These are phyloP conservation scores for Morone saxatilis DNA, from an alignment of 2,113 vertebrate genomes.

Conservation along the genomic window DNA sequence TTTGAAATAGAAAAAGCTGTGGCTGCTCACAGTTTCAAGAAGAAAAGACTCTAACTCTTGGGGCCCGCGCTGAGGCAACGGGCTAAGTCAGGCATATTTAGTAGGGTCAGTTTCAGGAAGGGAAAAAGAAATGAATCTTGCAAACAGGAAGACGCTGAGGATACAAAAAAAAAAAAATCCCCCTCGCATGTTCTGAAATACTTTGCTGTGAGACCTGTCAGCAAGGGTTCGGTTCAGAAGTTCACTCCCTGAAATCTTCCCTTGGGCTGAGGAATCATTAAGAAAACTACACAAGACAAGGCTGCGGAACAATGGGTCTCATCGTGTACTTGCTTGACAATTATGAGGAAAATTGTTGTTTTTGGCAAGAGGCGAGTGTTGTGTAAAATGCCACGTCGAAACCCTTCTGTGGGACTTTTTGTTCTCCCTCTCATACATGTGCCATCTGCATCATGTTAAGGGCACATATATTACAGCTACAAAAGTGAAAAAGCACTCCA, in stretches of 20 bases:
- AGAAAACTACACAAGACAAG: slow-evolving; percentile 26
- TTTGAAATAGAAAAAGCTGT: slow-evolving; percentile 84
- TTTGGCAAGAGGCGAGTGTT: slow-evolving; percentile 40
- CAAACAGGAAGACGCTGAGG: slow-evolving; percentile 78
- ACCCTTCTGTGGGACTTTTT: slow-evolving; percentile 31
- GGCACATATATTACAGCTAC: slow-evolving; percentile 20
- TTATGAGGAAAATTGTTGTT: slow-evolving; percentile 62
- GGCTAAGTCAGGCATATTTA: slow-evolving; percentile 53
- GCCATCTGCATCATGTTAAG: slow-evolving; percentile 46
- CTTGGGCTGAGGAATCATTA: slow-evolving; percentile 48
- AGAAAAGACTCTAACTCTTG: slow-evolving; percentile 39
- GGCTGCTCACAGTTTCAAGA: slow-evolving; percentile 61
- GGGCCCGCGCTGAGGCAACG: slow-evolving; percentile 39
- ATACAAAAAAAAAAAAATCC: slow-evolving; percentile 54
- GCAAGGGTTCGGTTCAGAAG: slow-evolving; percentile 67
- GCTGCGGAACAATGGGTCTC: slow-evolving; percentile 50
- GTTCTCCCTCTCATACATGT: slow-evolving; percentile 34
- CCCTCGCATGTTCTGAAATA: slow-evolving; percentile 47
- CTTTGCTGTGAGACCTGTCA: slow-evolving; percentile 57
- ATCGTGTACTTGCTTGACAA: slow-evolving; percentile 40
- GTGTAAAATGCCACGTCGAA: slow-evolving; percentile 40
- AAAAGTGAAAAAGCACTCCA: slow-evolving; percentile 44
- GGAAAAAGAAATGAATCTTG: slow-evolving; percentile 71
- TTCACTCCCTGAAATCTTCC: slow-evolving; percentile 71
- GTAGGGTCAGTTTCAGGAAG: slow-evolving; percentile 68